phyloP scores from a whole-genome alignment of 2,888 invertebrate genomes.

The Lasioglossum calceatum region DNA sequence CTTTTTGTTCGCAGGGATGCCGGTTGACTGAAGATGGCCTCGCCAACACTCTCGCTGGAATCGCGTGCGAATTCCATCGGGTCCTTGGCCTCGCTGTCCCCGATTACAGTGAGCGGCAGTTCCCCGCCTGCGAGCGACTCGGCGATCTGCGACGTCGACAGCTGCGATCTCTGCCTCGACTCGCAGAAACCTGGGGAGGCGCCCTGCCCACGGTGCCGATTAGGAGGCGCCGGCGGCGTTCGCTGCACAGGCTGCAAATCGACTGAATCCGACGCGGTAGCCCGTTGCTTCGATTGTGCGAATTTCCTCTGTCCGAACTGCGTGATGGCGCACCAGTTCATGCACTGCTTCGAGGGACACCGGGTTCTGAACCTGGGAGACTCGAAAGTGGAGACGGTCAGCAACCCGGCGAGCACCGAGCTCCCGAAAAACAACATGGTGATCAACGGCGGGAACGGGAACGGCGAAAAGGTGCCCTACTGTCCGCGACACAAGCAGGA shows the following conservation, averaged over 20 bases:
- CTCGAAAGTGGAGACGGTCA: slow-evolving; percentile 86
- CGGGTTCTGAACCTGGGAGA: slow-evolving; percentile 91
- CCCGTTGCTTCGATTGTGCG: slow-evolving; percentile 98
- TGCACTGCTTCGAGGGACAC: slow-evolving; percentile 99
- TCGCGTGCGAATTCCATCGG: slow-evolving; percentile 97
- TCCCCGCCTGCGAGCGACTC: slow-evolving; percentile 94
- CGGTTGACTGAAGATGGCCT: slow-evolving; percentile 97
- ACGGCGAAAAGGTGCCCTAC: slow-evolving; percentile 88
- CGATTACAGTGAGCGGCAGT: slow-evolving; percentile 94
- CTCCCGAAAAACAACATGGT: slow-evolving; percentile 71
- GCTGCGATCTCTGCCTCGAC: slow-evolving; percentile 83
- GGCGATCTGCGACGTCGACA: slow-evolving; percentile 89
- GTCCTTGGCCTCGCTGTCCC: slow-evolving; percentile 89
- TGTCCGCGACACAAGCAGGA: slow-evolving; percentile 97
- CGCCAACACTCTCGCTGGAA: slow-evolving; percentile 96
- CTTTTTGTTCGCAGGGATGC: slow-evolving; percentile 89
- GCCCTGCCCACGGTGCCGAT: slow-evolving; percentile 82
- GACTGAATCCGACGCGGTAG: slow-evolving; percentile 96
- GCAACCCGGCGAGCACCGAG: slow-evolving; percentile 49
- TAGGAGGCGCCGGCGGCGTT: slow-evolving; percentile 87
- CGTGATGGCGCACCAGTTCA: slow-evolving; percentile 99
- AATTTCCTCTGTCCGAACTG: slow-evolving; percentile 98
- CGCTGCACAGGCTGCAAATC: slow-evolving; percentile 98
- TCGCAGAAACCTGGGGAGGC: slow-evolving; percentile 82
- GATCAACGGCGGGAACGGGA: slow-evolving; percentile 84